A percentile compares a stretch with the other conserved stretches of the same genome.
Evolutionary conservation across 2,113 vertebrate genomes (phyloP).

Genomic region (Catharus fuscescens): DNA sequence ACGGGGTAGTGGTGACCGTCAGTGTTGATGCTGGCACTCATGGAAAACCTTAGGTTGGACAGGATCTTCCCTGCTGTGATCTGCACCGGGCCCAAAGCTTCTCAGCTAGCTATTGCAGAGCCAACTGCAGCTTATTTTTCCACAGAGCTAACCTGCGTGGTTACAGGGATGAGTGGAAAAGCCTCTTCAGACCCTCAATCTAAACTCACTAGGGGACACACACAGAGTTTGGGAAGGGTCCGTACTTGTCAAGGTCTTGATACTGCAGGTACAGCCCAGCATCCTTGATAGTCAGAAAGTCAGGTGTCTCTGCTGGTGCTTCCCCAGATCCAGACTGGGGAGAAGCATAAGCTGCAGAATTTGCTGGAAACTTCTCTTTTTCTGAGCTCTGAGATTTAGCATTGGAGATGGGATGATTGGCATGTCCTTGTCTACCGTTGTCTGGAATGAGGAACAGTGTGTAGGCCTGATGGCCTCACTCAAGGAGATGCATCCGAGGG

Average conservation of each 20-base stretch:
- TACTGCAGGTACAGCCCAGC: neutral
- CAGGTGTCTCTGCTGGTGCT: neutral
- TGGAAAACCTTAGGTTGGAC: neutral
- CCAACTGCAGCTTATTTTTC: neutral
- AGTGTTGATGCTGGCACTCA: neutral
- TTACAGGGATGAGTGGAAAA: neutral
- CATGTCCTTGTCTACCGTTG: neutral
- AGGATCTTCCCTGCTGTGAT: neutral
- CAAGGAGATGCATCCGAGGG: neutral
- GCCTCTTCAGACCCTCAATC: neutral
- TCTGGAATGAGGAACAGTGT: neutral
- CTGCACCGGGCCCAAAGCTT: neutral
- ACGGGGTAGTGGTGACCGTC: neutral
- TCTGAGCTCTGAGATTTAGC: conserved; percentile 1
- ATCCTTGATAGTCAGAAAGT: neutral
- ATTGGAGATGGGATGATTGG: neutral
- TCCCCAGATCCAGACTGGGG: neutral
- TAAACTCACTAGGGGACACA: neutral
- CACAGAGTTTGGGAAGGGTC: neutral
- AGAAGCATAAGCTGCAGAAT: neutral
- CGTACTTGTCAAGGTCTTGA: neutral
- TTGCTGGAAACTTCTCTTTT: conserved; percentile 29
- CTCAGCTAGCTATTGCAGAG: neutral
- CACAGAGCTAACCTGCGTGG: neutral
- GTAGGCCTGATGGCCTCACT: neutral